Base-by-base conservation (phyloP, 2,888 invertebrate species). In the Conistra vaccinii region DNA sequence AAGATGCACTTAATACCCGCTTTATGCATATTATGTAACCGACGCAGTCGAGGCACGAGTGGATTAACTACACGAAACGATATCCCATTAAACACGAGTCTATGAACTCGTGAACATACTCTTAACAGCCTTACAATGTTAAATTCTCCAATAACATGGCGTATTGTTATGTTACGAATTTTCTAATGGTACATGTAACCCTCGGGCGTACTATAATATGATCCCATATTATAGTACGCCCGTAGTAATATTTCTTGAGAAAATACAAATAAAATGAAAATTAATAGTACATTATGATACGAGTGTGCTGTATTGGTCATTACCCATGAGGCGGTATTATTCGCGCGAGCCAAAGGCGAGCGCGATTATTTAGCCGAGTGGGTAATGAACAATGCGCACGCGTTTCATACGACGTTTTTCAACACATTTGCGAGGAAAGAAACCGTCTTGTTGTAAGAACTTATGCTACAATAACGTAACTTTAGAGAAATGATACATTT, bases 151-250 rank as follows among this genome's bases (percentile, higher is more conserved):
- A 42, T 39, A 71, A 63, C 32, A 62, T 39, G n/a, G 63, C 32
- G 62, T 29, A 61, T 48, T 62, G 39, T 81, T 66, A 29, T 20
- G 39, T 81, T 66, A 29, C 20, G 26, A 70, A 51, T 61, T 70
- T 65, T 60, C 26, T 60, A 71, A 83, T 9, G 23, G 53, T 42
- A 58, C 79, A 53, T 69, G 71, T 80, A 65, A 17, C 62, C 68
- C 65, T 58, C 67, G 29, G 67, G 76, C 62, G 45, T 55, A 81
- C n/a, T 26, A 6, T 39, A 39, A 9, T 39, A 61, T n/a, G 51
- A 70, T 48, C 29, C 63, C 32, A 45, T 32, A 55, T n/a, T n/a
- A n/a, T n/a, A n/a, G n/a, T n/a, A n/a, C n/a, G n/a, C n/a, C n/a
- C n/a, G n/a, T n/a, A n/a, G n/a, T 61, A 55, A 67, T 45, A 57